A percentile compares a stretch with the other conserved stretches of the same genome.
These are phyloP conservation scores for Dipodomys ordii DNA, from an alignment of 2,113 vertebrate genomes.

Conservation along the genomic window DNA sequence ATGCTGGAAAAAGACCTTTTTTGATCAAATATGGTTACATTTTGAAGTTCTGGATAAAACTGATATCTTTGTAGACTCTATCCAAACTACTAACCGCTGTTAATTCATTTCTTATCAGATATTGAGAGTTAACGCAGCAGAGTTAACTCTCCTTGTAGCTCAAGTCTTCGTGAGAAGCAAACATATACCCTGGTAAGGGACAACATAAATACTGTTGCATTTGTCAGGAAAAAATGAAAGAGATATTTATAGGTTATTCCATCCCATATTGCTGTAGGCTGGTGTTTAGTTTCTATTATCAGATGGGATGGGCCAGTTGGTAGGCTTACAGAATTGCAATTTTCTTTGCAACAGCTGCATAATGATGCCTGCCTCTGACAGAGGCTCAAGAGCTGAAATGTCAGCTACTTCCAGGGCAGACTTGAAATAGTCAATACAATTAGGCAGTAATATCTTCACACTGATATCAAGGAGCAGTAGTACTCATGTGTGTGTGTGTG, in stretches of 20 bases:
- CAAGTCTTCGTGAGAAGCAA: background rate
- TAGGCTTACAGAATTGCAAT: background rate
- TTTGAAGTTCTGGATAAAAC: background rate
- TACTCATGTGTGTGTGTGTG: background rate
- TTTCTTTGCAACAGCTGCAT: conserved; percentile 47
- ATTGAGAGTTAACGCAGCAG: background rate
- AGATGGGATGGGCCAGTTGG: conserved; percentile 68
- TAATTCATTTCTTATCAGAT: background rate
- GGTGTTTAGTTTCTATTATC: conserved; percentile 6
- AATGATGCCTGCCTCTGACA: background rate
- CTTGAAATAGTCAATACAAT: conserved; percentile 32
- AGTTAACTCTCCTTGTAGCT: background rate
- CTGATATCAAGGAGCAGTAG: background rate
- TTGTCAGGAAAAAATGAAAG: background rate
- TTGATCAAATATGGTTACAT: background rate
- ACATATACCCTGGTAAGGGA: background rate
- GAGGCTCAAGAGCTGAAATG: conserved; percentile 11
- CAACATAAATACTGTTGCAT: background rate
- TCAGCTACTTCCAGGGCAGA: conserved; percentile 44
- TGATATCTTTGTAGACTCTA: background rate
- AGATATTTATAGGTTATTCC: background rate
- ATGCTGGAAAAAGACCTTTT: background rate
- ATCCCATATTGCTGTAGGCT: background rate
- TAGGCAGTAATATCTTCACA: background rate
- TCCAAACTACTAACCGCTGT: background rate